phyloP scores from a whole-genome alignment of 2,797 vertebrate genomes.

The Catostomus latipinnis region DNA sequence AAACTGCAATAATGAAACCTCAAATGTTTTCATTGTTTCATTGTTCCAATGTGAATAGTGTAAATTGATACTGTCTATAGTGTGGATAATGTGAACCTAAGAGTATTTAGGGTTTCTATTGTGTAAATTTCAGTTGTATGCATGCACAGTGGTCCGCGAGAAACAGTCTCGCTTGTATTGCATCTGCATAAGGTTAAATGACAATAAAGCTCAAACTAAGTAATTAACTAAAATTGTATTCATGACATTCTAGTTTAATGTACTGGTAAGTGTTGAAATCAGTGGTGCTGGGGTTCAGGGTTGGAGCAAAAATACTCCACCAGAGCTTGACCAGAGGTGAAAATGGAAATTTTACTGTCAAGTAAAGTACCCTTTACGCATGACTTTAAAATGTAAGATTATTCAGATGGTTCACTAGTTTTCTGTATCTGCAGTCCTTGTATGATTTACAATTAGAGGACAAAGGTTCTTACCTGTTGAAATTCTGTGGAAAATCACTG shows the following conservation, averaged over 20 bases:
- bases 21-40: too few species aligned
- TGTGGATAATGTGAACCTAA: too few species aligned
- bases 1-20: background rate
- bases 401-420: background rate
- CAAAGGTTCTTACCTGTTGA: conserved; percentile 81
- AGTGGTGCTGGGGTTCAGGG: background rate
- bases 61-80: too few species aligned
- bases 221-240: background rate
- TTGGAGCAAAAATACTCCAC: background rate
- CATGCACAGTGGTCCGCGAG: too few species aligned
- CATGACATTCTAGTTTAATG: background rate
- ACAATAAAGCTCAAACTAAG: background rate
- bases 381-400: conserved; percentile 3
- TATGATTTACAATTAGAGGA: background rate
- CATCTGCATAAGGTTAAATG: too few species aligned
- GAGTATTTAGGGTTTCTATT: too few species aligned
- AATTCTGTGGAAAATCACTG: conserved; percentile 89
- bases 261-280: background rate
- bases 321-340: background rate
- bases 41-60: too few species aligned
- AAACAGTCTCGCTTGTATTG: too few species aligned
- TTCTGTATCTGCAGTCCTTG: background rate
- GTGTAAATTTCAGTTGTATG: too few species aligned
- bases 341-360: conserved; percentile 3
- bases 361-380: background rate